Evolutionary conservation across 2,888 invertebrate genomes (phyloP), one percentile per base, ranked within the genome.

Genomic region (Celastrina argiolus): DNA sequence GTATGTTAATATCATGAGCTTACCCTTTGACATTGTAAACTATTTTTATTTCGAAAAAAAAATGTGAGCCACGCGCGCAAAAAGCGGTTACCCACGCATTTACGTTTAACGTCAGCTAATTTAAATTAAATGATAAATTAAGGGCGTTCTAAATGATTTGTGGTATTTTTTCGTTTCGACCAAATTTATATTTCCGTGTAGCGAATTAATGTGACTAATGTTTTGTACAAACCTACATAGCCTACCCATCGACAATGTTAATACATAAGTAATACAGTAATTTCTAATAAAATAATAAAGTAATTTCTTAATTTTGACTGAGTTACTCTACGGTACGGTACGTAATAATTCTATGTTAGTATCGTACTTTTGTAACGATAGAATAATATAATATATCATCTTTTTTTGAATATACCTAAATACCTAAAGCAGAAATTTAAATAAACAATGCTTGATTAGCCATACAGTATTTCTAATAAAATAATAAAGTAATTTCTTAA

Each of bases 41-140:
- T 77, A 77, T 75, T 82, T 85, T 85, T 82, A 74, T 56, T 70
- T 72, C 69, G 64, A 65, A 66, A 72, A 81, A 84, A 87, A 87
- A 87, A 83, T 74, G 74, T 81, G 83, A 87, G 87, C 87, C 88
- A 88, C 87, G 87, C 83, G 88, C 73, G 73, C 74, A 75, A 61
- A 64, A 68, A 66, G 66, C 66, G 63, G 45, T 64, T 61, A 61
- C 61, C 61, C 61, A 61, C 61, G 39, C 26, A 28, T 56, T 7
- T 14, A 8, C 36, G 31, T 61, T 22, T 39, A 39, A 18, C 5
- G 58, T n/a, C 2, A 31, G 16, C 36, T 10, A 39, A 36, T 36
- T 36, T 61, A 61, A 61, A 36, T 39, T 22, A 36, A 61, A 61
- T 61, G 22, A 51, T 61, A 36, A 34, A 61, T 61, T 39, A 36